These are phyloP conservation scores for Edolisoma coerulescens DNA, from an alignment of 2,113 vertebrate species.

Conservation along the genomic window DNA sequence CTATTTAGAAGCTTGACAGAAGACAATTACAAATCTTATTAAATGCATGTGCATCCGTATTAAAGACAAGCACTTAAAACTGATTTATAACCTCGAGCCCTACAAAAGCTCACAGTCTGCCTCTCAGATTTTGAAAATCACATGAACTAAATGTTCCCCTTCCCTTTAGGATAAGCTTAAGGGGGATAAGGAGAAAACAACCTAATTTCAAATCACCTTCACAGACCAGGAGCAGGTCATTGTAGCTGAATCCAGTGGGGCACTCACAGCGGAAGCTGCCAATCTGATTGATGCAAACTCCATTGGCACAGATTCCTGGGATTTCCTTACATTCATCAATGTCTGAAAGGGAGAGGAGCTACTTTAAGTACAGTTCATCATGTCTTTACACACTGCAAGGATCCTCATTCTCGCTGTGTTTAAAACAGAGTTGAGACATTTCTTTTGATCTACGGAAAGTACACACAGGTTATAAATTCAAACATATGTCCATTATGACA, in stretches of 20 bases:
- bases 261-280: conserved; percentile 88
- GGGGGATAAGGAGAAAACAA: background rate
- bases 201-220: conserved; percentile 73
- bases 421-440: background rate
- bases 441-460: background rate
- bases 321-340: conserved; percentile 87
- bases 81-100: background rate
- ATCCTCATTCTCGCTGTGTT: background rate
- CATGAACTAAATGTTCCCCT: background rate
- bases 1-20: background rate
- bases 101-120: background rate
- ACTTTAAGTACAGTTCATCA: background rate
- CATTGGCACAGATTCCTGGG: conserved; percentile 83
- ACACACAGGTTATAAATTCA: background rate
- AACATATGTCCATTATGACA: background rate
- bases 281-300: conserved; percentile 86
- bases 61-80: background rate
- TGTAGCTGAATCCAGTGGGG: conserved; percentile 86
- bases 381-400: background rate
- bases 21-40: background rate
- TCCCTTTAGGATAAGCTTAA: background rate
- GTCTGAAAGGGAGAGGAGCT: conserved; percentile 71
- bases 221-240: conserved; percentile 81
- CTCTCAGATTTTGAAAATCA: background rate
- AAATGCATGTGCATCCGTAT: background rate